A percentile compares a stretch with the other conserved stretches of the same genome.
These are phyloP conservation scores for Balanococcus diminutus DNA, from an alignment of 2,888 invertebrate species.

Conservation along the genomic window DNA sequence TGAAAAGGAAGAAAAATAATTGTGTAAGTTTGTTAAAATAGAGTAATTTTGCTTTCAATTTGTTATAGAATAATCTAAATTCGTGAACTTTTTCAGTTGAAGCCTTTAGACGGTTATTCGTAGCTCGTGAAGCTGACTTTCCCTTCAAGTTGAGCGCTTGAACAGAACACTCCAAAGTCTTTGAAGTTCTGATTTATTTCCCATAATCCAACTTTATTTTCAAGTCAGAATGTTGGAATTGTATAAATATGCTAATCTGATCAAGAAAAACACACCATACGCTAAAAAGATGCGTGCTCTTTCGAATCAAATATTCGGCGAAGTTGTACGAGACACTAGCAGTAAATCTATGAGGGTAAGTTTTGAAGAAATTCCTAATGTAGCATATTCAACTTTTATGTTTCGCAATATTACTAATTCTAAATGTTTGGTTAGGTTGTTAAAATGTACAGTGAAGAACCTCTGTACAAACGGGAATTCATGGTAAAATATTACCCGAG, in stretches of 20 bases:
- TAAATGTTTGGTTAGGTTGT: slow-evolving; percentile 65
- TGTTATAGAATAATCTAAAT: too few relatives aligned
- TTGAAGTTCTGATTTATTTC: not conserved
- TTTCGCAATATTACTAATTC: not conserved
- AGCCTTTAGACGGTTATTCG: too few relatives aligned
- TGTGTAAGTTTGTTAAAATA: too few relatives aligned
- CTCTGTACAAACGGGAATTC: slow-evolving; percentile 74
- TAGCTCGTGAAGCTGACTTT: too few relatives aligned
- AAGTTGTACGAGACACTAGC: slow-evolving; percentile 79
- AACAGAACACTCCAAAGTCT: too few relatives aligned
- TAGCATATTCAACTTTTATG: not conserved
- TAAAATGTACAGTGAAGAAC: slow-evolving; percentile 76
- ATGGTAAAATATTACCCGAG: slow-evolving; percentile 86
- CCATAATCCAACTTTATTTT: slow-evolving; percentile 7
- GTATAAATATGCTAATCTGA: slow-evolving; percentile 71
- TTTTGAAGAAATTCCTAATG: not conserved
- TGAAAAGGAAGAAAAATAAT: too few relatives aligned
- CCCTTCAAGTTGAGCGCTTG: too few relatives aligned
- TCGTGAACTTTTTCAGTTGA: too few relatives aligned
- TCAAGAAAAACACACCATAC: slow-evolving; percentile 77
- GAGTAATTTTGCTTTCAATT: too few relatives aligned
- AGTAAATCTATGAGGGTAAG: slow-evolving; percentile 73
- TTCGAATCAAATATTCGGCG: slow-evolving; percentile 87
- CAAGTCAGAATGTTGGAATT: slow-evolving; percentile 49
- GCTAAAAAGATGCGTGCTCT: slow-evolving; percentile 83